Base-by-base conservation (phyloP, 2,113 vertebrate species). In the Setophaga kirtlandii region DNA sequence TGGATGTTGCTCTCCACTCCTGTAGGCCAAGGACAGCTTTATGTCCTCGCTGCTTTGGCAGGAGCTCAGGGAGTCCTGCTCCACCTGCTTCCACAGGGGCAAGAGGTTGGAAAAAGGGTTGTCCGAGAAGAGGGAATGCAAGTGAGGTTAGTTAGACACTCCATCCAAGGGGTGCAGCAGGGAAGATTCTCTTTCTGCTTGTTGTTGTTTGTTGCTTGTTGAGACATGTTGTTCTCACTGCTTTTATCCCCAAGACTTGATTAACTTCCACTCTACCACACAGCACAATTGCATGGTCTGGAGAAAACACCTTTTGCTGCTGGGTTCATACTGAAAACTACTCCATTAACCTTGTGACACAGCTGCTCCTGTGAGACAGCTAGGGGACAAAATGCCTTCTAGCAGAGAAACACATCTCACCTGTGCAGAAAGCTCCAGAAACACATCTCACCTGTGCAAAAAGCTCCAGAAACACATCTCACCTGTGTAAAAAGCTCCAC, bases 1-100 rank as follows among this genome's bases (percentile, higher is more conserved):
- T 92, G 95, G 96, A 84, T 52, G 81, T 91, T 95, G 52, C n/a
- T 12, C 74, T 97, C 96, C 95, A 94, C 82, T 71, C 63, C 95
- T 97, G 95, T 68, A 70, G 97, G 95, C 90, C 96, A 97, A 65
- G 96, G 97, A 97, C 65, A 78, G 35, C 55, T 90, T 90, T 12
- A 8, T 17, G 35, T 59, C 30, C 83, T 87, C 9, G 2, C 60
- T 91, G 60, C 65, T 69, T 56, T 62, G 78, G 67, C 13, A 47
- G 31, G 28, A 44, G 53, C 9, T 85, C 42, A 30, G 44, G 62
- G 59, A 74, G 25, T 8, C 11, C 28, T 70, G 25, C 31, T 79
- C 50, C 44, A 23, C 37, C 10, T 10, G 2, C 41, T n/a, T 47
- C 71, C 39, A 62, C 68, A 53, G 30, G 62, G 52, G 33, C 50